phyloP scores from a whole-genome alignment of 2,888 invertebrate species.

The Conomelus anceps region DNA sequence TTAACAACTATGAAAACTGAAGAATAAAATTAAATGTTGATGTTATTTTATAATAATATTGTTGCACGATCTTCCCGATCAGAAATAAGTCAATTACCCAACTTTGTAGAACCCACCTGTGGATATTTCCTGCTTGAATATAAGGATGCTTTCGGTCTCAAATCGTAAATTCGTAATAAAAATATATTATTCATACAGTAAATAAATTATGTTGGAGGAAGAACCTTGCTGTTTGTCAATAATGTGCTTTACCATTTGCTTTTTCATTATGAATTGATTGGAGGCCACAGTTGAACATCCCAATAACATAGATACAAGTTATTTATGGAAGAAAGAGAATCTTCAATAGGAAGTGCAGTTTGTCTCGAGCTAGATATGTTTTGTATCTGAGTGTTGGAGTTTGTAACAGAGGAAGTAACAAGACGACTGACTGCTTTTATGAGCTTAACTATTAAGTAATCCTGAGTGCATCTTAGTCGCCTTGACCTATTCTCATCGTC shows the following conservation, averaged over 20 bases:
- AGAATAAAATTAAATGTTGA: too few species aligned
- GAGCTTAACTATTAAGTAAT: background rate
- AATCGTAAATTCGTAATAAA: too few species aligned
- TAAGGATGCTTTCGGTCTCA: too few species aligned
- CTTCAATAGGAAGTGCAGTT: background rate
- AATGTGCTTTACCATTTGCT: background rate
- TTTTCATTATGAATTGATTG: background rate
- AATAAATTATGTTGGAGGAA: background rate
- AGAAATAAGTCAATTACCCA: too few species aligned
- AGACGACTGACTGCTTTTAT: background rate
- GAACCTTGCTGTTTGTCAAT: background rate
- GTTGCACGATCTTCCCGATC: too few species aligned
- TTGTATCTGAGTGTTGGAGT: background rate
- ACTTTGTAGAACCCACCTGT: too few species aligned
- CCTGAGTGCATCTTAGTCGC: background rate
- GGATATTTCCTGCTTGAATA: too few species aligned
- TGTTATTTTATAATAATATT: too few species aligned
- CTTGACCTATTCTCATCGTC: background rate
- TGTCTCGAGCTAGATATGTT: background rate
- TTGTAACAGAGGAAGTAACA: background rate
- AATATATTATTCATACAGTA: too few species aligned
- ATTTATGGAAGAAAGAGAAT: background rate
- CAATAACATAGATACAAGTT: too few species aligned
- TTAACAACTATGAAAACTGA: too few species aligned
- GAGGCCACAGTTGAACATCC: background rate